Conservation (phyloP, 2,797 vertebrate species). For the Discoglossus pictus region DNA sequence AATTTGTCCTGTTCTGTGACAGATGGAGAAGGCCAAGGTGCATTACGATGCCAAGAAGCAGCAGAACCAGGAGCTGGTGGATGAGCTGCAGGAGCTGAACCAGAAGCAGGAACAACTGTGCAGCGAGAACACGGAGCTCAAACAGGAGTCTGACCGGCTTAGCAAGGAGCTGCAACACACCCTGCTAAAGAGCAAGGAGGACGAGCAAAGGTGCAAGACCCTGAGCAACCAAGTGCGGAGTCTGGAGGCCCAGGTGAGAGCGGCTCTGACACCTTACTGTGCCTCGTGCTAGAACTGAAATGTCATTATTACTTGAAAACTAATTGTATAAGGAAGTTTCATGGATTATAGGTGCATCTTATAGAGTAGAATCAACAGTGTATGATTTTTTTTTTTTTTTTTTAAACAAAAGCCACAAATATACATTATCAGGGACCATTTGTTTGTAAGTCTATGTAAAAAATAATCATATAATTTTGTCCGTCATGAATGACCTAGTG, state of each 20-base stretch:
- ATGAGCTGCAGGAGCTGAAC: constrained; percentile 71
- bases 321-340: no score
- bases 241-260: constrained; percentile 82
- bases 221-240: constrained; percentile 72
- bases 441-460: no score
- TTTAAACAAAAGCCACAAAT: no score
- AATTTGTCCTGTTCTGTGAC: no score
- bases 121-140: constrained; percentile 68
- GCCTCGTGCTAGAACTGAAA: no score
- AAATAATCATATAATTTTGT: no score
- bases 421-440: no score
- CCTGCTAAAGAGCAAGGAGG: constrained; percentile 67
- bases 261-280: background rate
- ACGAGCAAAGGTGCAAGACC: constrained; percentile 66
- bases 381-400: no score
- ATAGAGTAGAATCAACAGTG: no score
- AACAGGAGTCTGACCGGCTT: constrained; percentile 69
- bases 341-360: no score
- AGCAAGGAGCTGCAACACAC: constrained; percentile 65
- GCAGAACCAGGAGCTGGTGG: constrained; percentile 80
- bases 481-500: no score
- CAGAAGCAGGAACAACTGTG: constrained; percentile 66
- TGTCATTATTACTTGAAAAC: no score
- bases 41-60: constrained; percentile 86
- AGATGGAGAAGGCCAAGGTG: constrained; percentile 87